Evolutionary conservation across 2,888 invertebrate genomes (phyloP).

Genomic region (Drosophila prostipennis): DNA sequence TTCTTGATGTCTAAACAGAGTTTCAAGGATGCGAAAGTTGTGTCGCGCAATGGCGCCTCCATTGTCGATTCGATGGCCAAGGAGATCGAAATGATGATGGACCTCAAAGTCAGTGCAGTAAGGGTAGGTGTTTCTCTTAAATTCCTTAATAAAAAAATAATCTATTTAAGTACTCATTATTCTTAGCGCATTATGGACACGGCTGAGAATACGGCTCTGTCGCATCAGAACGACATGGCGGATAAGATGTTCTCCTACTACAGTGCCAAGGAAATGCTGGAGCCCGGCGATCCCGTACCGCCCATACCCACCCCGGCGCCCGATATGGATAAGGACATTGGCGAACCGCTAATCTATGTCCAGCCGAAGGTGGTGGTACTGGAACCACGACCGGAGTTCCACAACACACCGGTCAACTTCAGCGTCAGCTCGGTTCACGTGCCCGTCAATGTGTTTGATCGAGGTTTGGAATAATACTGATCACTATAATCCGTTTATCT

Average conservation of each 20-base stretch:
- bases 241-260: conserved; percentile 88
- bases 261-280: conserved; percentile 89
- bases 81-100: conserved; percentile 94
- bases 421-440: conserved; percentile 96
- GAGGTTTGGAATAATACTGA: conserved; percentile 86
- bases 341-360: conserved; percentile 86
- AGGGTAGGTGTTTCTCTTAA: conserved; percentile 86
- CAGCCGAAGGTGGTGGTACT: conserved; percentile 88
- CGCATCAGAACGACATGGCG: conserved; percentile 86
- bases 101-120: conserved; percentile 94
- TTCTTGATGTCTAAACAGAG: conserved; percentile 85
- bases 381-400: conserved; percentile 90
- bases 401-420: conserved; percentile 90
- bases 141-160: too few species aligned
- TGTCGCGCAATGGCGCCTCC: conserved; percentile 90
- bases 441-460: conserved; percentile 97
- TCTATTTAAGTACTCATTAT: neutral
- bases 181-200: conserved; percentile 93
- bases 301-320: conserved; percentile 85
- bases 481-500: conserved; percentile 41
- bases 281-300: conserved; percentile 85
- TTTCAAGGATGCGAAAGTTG: conserved; percentile 91
- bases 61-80: conserved; percentile 93
- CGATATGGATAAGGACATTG: conserved; percentile 85
- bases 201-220: conserved; percentile 92